Evolutionary conservation across 2,888 invertebrate genomes (phyloP).

Genomic region (Chrysotoxum bicinctum): DNA sequence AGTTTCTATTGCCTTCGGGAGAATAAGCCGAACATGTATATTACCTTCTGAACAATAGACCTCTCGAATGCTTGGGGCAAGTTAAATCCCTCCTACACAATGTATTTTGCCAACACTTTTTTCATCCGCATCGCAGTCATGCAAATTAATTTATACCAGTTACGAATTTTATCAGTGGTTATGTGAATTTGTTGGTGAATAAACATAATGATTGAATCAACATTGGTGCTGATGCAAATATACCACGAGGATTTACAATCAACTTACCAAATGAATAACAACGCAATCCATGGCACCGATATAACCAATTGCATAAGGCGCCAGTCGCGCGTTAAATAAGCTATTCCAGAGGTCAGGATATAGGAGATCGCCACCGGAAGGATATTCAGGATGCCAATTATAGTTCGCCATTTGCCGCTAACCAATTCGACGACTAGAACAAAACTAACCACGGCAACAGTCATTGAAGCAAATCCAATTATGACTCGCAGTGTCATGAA

Average conservation of each 20-base stretch:
- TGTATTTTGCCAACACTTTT: background rate
- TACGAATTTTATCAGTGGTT: background rate
- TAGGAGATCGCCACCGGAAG: conserved; percentile 85
- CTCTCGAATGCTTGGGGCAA: background rate
- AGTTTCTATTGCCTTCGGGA: background rate
- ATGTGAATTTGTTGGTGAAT: background rate
- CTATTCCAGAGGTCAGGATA: conserved; percentile 84
- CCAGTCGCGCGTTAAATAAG: conserved; percentile 85
- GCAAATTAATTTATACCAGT: background rate
- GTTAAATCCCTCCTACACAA: background rate
- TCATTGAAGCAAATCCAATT: conserved; percentile 85
- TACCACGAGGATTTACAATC: conserved; percentile 29
- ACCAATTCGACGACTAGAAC: conserved; percentile 86
- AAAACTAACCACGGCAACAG: conserved; percentile 86
- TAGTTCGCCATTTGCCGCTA: conserved; percentile 85
- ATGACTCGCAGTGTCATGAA: conserved; percentile 84
- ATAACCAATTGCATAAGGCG: conserved; percentile 83
- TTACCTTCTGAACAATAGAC: background rate
- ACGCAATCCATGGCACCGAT: conserved; percentile 83
- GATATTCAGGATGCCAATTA: conserved; percentile 85
- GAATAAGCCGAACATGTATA: background rate
- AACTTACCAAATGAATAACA: conserved; percentile 83
- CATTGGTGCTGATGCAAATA: background rate
- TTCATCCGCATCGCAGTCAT: background rate
- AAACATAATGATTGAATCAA: background rate